Evolutionary conservation across 1,140 invertebrate species (phyloP).

Genomic region (Goniozus legneri): DNA sequence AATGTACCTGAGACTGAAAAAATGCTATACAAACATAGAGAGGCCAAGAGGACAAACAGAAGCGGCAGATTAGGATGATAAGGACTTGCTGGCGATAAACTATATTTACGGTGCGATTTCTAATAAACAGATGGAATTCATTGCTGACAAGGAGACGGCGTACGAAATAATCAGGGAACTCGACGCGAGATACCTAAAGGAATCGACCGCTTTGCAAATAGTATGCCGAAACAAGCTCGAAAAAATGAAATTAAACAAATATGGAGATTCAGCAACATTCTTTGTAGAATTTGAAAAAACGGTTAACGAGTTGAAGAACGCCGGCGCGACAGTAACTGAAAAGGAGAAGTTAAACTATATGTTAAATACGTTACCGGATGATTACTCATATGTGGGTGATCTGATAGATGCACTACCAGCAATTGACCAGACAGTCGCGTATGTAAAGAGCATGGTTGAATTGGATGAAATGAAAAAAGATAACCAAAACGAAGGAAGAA

Average conservation of each 20-base stretch:
- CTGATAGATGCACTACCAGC: background rate
- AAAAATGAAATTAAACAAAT: constrained; percentile 11
- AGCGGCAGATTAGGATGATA: constrained; percentile 7
- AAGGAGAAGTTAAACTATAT: constrained; percentile 36
- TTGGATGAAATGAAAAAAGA: constrained; percentile 34
- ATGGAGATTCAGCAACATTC: constrained; percentile 17
- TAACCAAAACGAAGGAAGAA: constrained; percentile 26
- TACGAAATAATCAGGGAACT: constrained; percentile 13
- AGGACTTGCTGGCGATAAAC: constrained; percentile 12
- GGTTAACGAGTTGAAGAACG: constrained; percentile 29
- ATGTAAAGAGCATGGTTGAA: constrained; percentile 42
- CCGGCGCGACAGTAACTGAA: constrained; percentile 31
- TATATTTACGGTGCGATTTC: constrained; percentile 15
- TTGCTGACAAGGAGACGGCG: background rate
- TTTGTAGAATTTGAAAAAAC: constrained; percentile 35
- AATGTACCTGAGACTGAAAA: constrained; percentile 10
- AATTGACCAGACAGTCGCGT: constrained; percentile 37
- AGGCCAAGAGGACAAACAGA: constrained; percentile 5
- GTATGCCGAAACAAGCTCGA: constrained; percentile 12
- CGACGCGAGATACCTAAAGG: constrained; percentile 12
- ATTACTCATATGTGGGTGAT: constrained; percentile 1
- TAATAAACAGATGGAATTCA: constrained; percentile 18
- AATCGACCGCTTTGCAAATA: constrained; percentile 18
- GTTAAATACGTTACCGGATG: background rate
- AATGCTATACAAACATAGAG: constrained; percentile 13